phyloP scores from a whole-genome alignment of 53 echinoderm and acorn worm species.

The Mesocentrotus franciscanus region DNA sequence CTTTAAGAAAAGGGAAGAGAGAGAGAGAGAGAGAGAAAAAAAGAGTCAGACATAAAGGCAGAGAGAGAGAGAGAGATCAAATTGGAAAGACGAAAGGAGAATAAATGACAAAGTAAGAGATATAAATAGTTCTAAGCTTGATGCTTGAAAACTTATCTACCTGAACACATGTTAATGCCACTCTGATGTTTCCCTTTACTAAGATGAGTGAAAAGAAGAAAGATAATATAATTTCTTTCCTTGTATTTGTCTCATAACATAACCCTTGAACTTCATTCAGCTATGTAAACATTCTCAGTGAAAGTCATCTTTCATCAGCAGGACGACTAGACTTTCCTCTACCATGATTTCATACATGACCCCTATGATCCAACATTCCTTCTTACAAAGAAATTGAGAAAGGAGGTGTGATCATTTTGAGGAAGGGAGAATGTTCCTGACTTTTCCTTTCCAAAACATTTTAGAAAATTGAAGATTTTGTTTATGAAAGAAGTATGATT shows the following conservation, averaged over 20 bases:
- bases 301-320: constrained; percentile 40
- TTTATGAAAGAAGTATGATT: neutral
- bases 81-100: neutral
- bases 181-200: neutral
- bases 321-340: neutral
- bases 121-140: neutral
- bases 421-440: neutral
- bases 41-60: too few species aligned
- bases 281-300: constrained; percentile 8
- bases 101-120: neutral
- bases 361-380: neutral
- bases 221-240: neutral
- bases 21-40: too few species aligned
- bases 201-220: neutral
- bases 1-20: too few species aligned
- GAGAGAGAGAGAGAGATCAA: neutral
- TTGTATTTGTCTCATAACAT: constrained; percentile 7
- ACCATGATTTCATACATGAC: constrained; percentile 28
- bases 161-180: neutral
- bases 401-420: neutral
- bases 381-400: constrained; percentile 16
- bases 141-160: neutral
- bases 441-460: neutral
- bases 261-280: constrained; percentile 24
- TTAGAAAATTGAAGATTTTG: neutral